phyloP scores from a whole-genome alignment of 2,888 invertebrate species.

The Digitonthophagus gazella region DNA sequence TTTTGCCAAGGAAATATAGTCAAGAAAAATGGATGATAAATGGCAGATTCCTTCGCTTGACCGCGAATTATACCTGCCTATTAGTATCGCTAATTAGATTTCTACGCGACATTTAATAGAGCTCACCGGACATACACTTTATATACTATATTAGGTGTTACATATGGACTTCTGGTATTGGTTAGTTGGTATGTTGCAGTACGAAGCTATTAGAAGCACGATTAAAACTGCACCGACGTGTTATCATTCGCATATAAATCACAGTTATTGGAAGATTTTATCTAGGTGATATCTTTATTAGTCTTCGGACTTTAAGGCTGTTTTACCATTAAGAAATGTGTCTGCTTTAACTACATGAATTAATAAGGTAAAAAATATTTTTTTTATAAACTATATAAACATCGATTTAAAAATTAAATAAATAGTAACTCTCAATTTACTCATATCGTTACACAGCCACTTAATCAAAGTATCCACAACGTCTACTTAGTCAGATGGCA shows the following conservation, averaged over 20 bases:
- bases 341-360: not conserved
- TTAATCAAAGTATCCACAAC: no score
- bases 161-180: not conserved
- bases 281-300: not conserved
- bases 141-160: not conserved
- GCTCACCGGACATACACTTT: not conserved
- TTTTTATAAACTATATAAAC: no score
- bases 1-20: no score
- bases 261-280: not conserved
- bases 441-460: no score
- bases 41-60: no score
- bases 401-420: no score
- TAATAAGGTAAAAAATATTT: not conserved
- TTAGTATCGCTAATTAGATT: not conserved
- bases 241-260: not conserved
- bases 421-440: no score
- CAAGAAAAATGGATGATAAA: not conserved
- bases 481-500: no score
- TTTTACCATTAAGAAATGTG: not conserved
- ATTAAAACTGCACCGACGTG: not conserved
- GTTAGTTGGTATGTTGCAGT: no score
- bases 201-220: not conserved
- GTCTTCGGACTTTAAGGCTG: not conserved
- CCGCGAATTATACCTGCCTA: no score
- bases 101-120: no score